A percentile compares a stretch with the other conserved stretches of the same genome.
phyloP scores from a whole-genome alignment of 2,113 vertebrate genomes.

The Anolis carolinensis region DNA sequence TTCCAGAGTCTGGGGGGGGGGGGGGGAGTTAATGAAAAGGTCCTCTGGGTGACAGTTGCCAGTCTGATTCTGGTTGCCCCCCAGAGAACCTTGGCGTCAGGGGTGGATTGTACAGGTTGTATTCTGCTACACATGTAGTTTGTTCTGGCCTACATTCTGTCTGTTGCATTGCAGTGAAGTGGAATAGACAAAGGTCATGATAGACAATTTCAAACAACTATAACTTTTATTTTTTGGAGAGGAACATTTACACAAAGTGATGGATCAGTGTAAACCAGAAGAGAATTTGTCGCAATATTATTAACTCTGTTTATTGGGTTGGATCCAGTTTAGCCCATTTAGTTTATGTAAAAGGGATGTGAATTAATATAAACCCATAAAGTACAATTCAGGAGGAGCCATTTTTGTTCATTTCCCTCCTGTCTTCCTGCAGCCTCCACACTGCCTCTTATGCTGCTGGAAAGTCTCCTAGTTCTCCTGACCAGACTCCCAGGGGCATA shows the following conservation, averaged over 20 bases:
- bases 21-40: too few relatives aligned
- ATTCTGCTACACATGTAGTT: background rate
- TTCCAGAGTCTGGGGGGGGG: too few relatives aligned
- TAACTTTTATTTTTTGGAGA: background rate
- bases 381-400: background rate
- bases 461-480: background rate
- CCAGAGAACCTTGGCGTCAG: too few relatives aligned
- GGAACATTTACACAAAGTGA: background rate
- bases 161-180: background rate
- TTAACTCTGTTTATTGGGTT: background rate
- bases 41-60: too few relatives aligned
- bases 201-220: background rate
- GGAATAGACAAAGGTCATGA: background rate
- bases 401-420: background rate
- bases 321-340: background rate
- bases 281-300: background rate
- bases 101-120: too few relatives aligned
- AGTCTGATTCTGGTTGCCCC: too few relatives aligned
- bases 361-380: background rate
- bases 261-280: background rate
- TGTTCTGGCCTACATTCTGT: background rate
- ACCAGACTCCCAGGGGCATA: background rate
- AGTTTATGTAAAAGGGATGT: background rate
- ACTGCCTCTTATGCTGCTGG: background rate
- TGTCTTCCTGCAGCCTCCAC: background rate